phyloP scores from a whole-genome alignment of 2,113 vertebrate genomes.

The Climacteris rufus region DNA sequence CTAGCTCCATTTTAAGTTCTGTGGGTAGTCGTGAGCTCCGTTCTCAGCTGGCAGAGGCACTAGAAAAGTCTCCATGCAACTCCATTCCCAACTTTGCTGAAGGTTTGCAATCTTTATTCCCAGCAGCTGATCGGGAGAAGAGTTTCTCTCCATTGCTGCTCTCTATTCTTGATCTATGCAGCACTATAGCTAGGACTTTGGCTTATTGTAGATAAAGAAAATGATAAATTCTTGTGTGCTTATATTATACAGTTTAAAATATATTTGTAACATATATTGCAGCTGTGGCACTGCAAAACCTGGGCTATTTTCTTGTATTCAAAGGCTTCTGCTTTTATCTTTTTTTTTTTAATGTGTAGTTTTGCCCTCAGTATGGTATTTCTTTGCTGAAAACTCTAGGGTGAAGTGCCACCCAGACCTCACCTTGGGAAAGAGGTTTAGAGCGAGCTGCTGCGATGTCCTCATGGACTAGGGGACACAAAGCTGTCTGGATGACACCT shows the following conservation, averaged over 20 bases:
- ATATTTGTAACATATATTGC: background rate
- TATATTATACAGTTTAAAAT: background rate
- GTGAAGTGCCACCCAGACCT: background rate
- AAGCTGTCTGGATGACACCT: conserved; percentile 40
- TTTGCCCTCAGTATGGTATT: background rate
- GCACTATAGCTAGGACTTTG: background rate
- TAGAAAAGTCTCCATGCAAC: background rate
- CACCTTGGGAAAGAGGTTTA: background rate
- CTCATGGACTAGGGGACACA: background rate
- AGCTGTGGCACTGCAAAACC: background rate
- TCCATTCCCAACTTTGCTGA: background rate
- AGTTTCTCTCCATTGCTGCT: background rate
- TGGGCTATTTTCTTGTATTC: background rate
- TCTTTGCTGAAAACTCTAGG: background rate
- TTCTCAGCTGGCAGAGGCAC: background rate
- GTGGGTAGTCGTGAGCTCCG: background rate
- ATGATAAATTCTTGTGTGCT: background rate
- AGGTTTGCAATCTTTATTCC: background rate
- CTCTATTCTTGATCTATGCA: background rate
- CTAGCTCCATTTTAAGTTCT: background rate
- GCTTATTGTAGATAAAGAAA: background rate
- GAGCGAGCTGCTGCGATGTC: background rate
- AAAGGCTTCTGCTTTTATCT: background rate
- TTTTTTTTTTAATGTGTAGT: background rate
- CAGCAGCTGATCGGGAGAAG: background rate